Conservation (phyloP, 2,797 vertebrate genomes). For the Chaetodon trifasciatus region DNA sequence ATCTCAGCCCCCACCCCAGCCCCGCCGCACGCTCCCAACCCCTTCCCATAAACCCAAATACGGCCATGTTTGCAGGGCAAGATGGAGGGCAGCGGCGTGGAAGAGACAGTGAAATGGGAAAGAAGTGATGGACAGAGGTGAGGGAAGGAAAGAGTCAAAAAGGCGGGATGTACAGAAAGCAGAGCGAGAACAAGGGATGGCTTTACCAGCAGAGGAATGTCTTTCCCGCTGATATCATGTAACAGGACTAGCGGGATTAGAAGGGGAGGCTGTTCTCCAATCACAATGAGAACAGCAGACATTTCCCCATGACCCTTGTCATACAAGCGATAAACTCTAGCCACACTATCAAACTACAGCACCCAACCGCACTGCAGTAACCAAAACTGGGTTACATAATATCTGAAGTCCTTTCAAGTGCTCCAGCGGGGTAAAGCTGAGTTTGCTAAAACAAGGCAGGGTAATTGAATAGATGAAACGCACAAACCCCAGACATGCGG, state of each 20-base stretch:
- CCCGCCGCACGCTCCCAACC: conserved; percentile 23
- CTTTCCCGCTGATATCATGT: conserved; percentile 72
- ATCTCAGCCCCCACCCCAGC: conserved; percentile 44
- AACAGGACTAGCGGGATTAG: conserved; percentile 65
- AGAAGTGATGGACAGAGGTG: conserved; percentile 5
- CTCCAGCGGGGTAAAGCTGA: neutral
- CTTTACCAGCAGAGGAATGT: conserved; percentile 73
- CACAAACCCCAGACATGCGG: conserved; percentile 1
- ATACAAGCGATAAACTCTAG: conserved; percentile 36
- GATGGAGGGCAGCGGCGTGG: conserved; percentile 48
- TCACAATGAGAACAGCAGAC: conserved; percentile 63
- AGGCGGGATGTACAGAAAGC: conserved; percentile 37
- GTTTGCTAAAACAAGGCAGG: conserved; percentile 19
- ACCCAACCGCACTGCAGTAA: neutral
- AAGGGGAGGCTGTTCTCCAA: conserved; percentile 59
- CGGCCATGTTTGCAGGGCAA: conserved; percentile 69
- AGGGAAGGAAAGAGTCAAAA: conserved; percentile 22
- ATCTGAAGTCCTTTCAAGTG: neutral
- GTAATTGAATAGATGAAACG: neutral
- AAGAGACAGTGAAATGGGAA: conserved; percentile 32
- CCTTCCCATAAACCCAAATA: conserved; percentile 77
- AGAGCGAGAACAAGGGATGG: conserved; percentile 51
- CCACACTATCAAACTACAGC: conserved; percentile 24
- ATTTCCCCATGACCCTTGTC: conserved; percentile 53
- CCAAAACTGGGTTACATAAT: conserved; percentile 30